A percentile compares a stretch with the other conserved stretches of the same genome.
phyloP scores from a whole-genome alignment of 2,888 invertebrate species.

The Philereme transversata region DNA sequence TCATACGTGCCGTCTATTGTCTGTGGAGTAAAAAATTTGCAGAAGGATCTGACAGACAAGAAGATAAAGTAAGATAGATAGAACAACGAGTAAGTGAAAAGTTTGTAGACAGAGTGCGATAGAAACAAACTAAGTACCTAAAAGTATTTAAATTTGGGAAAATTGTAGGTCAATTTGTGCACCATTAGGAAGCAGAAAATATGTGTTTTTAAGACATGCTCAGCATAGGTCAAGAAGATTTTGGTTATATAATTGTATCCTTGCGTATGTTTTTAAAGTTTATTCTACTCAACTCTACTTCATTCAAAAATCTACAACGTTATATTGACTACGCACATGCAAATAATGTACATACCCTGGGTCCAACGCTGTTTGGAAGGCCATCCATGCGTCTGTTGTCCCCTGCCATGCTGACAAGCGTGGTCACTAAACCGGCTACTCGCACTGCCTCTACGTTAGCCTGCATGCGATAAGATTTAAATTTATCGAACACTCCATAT shows the following conservation, averaged over 20 bases:
- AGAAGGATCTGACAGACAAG: conserved; percentile 25
- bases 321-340: conserved; percentile 45
- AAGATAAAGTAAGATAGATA: not conserved
- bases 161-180: conserved; percentile 1
- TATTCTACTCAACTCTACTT: conserved; percentile 4
- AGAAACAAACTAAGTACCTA: not conserved
- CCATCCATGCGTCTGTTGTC: conserved; percentile 82
- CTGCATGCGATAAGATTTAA: conserved; percentile 83
- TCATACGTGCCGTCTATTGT: conserved; percentile 74
- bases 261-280: not conserved
- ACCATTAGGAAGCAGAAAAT: not conserved
- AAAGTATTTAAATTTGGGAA: no score
- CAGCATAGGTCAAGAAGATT: not conserved
- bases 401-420: conserved; percentile 92
- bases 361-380: conserved; percentile 80
- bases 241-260: not conserved
- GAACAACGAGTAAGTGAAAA: not conserved
- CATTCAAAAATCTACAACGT: conserved; percentile 6
- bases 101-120: conserved; percentile 4
- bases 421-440: conserved; percentile 92
- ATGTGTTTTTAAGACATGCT: conserved; percentile 5
- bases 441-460: conserved; percentile 93
- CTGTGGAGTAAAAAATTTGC: conserved; percentile 43
- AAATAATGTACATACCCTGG: conserved; percentile 68
- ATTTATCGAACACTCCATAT: conserved; percentile 66